Evolutionary conservation across 2,888 invertebrate species (phyloP), one percentile per base, ranked within the genome.

Genomic region (Ischnura elegans): DNA sequence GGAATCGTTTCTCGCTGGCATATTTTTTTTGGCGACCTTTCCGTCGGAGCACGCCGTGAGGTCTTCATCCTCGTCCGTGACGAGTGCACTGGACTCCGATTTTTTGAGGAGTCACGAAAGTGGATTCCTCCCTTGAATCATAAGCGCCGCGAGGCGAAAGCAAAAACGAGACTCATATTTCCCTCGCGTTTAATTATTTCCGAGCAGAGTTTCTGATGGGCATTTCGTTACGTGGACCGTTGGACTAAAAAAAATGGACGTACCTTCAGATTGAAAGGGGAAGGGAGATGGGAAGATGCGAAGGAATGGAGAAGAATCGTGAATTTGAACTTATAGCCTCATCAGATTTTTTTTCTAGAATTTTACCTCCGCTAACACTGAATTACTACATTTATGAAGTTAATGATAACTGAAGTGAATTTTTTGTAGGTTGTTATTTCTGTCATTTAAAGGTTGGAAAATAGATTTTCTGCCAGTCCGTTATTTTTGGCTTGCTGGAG

Each of bases 41-140:
- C 61, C 61, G n/a, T n/a, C 61, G 61, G n/a, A 61, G 61, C 61
- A 10, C 51, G n/a, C 61, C 61, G 61, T 61, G 61, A 61, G 61
- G n/a, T 61, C 61, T 61, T 61, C 61, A 61, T 61, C 61, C 61
- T 5, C 0, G n/a, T 61, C 61, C 61, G n/a, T 61, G 61, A 61
- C 61, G 16, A n/a, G 61, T 61, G n/a, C 8, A 25, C n/a, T 25
- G 16, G 61, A 61, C n/a, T 61, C 6, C 61, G 61, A n/a, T 61
- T n/a, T n/a, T n/a, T 19, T 19, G n/a, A 61, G 61, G 6, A n/a
- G 61, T n/a, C 61, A 61, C 61, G 61, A 61, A 61, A 61, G n/a
- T 61, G n/a, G n/a, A 61, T 61, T 61, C 61, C 61, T 61, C 61
- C n/a, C 19, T 19, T 5, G 61, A 61, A 61, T 61, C 61, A 61